Evolutionary conservation across 2,888 invertebrate species (phyloP), one percentile per base, ranked within the genome.

Genomic region (Podabrus alpinus): DNA sequence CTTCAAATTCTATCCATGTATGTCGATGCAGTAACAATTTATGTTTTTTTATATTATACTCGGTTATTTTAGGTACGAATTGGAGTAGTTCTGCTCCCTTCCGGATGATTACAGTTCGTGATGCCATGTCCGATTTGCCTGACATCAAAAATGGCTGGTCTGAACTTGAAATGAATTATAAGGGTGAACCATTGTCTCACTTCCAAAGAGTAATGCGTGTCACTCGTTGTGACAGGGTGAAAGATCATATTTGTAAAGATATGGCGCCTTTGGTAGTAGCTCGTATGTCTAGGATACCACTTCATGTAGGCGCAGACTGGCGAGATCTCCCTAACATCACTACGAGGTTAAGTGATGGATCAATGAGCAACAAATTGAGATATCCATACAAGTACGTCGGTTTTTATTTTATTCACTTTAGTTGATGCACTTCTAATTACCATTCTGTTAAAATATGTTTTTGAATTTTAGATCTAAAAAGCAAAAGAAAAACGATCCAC

Each of bases 171-270:
- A 93, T 94, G 82, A 88, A 91, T 0, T 95, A 96, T 82, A 91
- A 91, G 19, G 90, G 90, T 0, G 92, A 93, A 84, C 90, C 95
- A 0, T 88, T 91, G 66, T 92, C 94, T 4, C 92, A 95, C 85
- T 95, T 94, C 86, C 96, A 96, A 86, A 89, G 92, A 80, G 80
- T 92, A 88, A 90, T 94, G 79, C 88, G 95, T 74, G 90, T 90
- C 45, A 80, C 81, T 59, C 74, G 77, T 3, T 71, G 61, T 11
- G 69, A 71, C 1, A 29, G 83, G 0, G 79, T 86, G 3, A 87
- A 90, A 9, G 95, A 96, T 85, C 96, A 96, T 82, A 91, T 95
- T 76, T 95, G 95, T 84, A 96, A 95, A 85, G 94, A 94, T 82
- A 94, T 96, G 94, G 92, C 93, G 45, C 91, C 94, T 0, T 86